Percentiles rank a stretch among this genome's conserved stretches.
phyloP scores from a whole-genome alignment of 2,888 invertebrate species.

The Frankliniella fusca region DNA sequence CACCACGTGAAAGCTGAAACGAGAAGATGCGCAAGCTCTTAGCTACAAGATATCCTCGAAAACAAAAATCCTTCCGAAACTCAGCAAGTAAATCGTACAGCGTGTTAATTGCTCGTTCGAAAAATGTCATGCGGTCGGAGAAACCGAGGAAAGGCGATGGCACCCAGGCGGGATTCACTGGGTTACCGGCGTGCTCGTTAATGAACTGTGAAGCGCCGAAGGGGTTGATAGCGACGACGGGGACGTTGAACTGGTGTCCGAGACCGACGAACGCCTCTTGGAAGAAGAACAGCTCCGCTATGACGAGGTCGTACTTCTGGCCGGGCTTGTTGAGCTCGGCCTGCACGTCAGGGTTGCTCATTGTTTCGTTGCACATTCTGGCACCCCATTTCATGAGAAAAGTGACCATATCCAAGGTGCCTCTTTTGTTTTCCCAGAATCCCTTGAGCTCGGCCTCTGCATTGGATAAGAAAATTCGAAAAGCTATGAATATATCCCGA shows the following conservation, averaged over 20 bases:
- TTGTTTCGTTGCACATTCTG: background rate
- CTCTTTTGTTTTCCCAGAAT: background rate
- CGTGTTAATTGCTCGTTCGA: constrained; percentile 15
- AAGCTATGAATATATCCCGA: too few relatives aligned
- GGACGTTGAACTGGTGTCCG: background rate
- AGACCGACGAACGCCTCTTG: background rate
- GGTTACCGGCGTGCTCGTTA: constrained; percentile 20
- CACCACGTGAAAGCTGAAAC: background rate
- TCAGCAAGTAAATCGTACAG: background rate
- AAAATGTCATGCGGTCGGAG: constrained; percentile 27
- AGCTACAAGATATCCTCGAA: too few relatives aligned
- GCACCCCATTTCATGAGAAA: background rate
- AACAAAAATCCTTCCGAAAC: too few relatives aligned
- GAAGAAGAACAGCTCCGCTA: background rate
- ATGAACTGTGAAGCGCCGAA: constrained; percentile 1
- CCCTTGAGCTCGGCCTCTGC: background rate
- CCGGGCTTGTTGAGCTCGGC: constrained; percentile 8
- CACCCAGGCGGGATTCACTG: constrained; percentile 29
- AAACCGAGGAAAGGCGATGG: constrained; percentile 25
- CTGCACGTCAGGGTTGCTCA: background rate
- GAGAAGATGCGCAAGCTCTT: background rate
- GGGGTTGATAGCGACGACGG: constrained; percentile 29
- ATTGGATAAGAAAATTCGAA: background rate
- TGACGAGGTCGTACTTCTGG: constrained; percentile 14
- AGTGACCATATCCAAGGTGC: background rate